phyloP scores from a whole-genome alignment of 2,888 invertebrate genomes.

The Ferdinandea cuprea region DNA sequence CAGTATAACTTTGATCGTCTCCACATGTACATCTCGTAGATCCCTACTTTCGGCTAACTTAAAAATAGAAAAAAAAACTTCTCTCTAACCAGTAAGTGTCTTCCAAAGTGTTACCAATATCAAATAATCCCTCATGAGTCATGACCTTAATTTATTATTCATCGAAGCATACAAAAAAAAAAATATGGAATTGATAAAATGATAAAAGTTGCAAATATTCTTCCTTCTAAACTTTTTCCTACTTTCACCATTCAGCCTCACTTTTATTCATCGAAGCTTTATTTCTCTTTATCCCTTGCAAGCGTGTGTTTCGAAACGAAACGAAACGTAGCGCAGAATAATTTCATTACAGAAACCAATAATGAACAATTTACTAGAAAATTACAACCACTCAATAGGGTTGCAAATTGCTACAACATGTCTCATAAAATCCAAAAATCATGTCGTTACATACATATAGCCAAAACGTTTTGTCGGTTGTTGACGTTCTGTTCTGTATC shows the following conservation, averaged over 20 bases:
- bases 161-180: too few species aligned
- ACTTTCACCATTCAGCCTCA: neutral
- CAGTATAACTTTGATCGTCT: too few species aligned
- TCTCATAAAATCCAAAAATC: conserved; percentile 63
- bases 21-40: too few species aligned
- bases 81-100: too few species aligned
- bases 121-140: neutral
- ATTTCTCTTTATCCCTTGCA: conserved; percentile 4
- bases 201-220: neutral
- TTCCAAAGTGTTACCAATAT: neutral
- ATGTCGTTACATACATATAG: conserved; percentile 52
- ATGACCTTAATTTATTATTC: neutral
- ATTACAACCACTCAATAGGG: conserved; percentile 73
- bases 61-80: too few species aligned
- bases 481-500: conserved; percentile 3
- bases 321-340: conserved; percentile 40
- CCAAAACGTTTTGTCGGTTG: conserved; percentile 4
- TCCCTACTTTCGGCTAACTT: too few species aligned
- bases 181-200: too few species aligned
- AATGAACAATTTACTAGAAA: conserved; percentile 72
- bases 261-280: neutral
- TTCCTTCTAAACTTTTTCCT: neutral
- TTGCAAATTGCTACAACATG: conserved; percentile 71
- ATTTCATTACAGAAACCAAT: conserved; percentile 69
- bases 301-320: neutral